Evolutionary conservation across 2,113 vertebrate species (phyloP), one percentile per base, ranked within the genome.

Genomic region (Ailurus styani): DNA sequence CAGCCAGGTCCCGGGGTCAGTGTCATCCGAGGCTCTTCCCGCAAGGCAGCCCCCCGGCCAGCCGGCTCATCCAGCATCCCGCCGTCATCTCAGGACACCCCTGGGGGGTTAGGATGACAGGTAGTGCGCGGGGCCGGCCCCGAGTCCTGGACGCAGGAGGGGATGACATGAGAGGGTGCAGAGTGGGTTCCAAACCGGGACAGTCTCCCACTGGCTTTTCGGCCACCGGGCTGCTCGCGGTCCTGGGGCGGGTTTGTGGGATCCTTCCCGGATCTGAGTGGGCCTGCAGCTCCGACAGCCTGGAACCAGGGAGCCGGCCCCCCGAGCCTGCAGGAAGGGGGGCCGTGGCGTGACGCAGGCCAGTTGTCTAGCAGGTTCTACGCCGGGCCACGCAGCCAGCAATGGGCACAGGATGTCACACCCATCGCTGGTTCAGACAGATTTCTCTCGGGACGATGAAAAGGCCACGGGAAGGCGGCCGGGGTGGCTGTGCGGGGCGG

Each of bases 401-500:
- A 31, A 6, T 5, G 17, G 40, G 6, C 62, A 1, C 10, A 7
- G 31, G 11, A 82, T 4, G 8, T 52, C 31, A 1, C 0, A 0
- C 14, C 57, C 34, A 8, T 21, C 15, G 34, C n/a, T 10, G 1
- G 34, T 18, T 12, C 21, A 3, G 12, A 52, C 20, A 2, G 52
- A 50, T 25, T n/a, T 55, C 27, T 15, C 6, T 70, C 37, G 10
- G 37, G 29, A 60, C 11, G 20, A 20, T 12, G 54, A 5, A 64
- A 7, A 55, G 45, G 40, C 72, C 52, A 6, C 11, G 40, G 4
- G 25, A 31, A 37, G 50, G 75, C 25, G 0, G 21, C 12, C 13
- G 29, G 79, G n/a, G 12, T 10, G 52, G 1, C 73, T 13, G 9
- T 13, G 18, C 14, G 5, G 81, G 57, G 10, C 15, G 14, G 8